Conservation (phyloP, 2,888 invertebrate genomes). For the Tridacna crocea region DNA sequence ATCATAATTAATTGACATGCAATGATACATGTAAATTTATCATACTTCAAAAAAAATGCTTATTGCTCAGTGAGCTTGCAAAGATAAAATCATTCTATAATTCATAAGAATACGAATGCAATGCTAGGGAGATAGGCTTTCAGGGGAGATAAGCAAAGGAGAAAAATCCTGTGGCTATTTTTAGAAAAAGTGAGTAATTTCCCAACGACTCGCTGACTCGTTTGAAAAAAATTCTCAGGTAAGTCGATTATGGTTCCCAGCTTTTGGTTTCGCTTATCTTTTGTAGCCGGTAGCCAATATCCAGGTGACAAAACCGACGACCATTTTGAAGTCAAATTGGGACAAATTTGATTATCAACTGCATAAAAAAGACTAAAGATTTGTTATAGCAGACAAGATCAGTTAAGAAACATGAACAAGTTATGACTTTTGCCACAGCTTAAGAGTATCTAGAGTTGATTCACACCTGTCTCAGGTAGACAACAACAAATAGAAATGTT, state of each 20-base stretch:
- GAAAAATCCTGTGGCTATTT: slow-evolving; percentile 8
- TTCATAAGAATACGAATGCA: background rate
- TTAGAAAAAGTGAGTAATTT: slow-evolving; percentile 22
- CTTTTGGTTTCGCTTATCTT: background rate
- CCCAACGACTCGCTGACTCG: slow-evolving; percentile 16
- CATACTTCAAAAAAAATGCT: too few relatives aligned
- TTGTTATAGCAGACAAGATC: background rate
- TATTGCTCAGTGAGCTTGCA: too few relatives aligned
- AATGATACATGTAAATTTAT: too few relatives aligned
- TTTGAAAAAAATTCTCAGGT: slow-evolving; percentile 23
- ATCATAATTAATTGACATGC: too few relatives aligned
- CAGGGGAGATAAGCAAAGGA: background rate
- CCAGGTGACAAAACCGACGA: slow-evolving; percentile 56
- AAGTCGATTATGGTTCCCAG: slow-evolving; percentile 6
- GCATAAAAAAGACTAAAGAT: background rate
- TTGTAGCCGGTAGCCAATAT: slow-evolving; percentile 2
- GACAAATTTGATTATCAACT: background rate
- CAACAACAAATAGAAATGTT: background rate
- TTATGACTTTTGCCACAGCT: background rate
- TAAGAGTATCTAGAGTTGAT: background rate
- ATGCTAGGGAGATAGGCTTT: background rate
- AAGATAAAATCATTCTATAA: background rate
- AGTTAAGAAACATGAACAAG: background rate
- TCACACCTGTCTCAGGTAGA: slow-evolving; percentile 4
- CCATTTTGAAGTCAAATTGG: slow-evolving; percentile 51